These are phyloP conservation scores for Chascanopsetta lugubris DNA, from an alignment of 2,113 vertebrate species.

Conservation along the genomic window DNA sequence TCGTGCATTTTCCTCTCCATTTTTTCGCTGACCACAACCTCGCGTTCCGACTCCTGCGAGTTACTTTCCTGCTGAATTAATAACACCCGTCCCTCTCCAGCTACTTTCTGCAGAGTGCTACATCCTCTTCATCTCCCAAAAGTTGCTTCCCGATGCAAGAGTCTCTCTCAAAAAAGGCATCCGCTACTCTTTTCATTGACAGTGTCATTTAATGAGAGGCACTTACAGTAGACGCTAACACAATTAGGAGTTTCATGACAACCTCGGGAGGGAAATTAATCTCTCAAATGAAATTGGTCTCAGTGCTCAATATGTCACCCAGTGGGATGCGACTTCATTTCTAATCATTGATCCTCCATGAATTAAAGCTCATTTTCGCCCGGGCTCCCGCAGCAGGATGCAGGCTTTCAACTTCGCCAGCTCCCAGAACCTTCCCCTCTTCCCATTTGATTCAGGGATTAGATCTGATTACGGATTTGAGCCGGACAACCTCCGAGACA, in stretches of 20 bases:
- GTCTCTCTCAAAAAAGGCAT: conserved; percentile 51
- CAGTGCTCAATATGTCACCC: conserved; percentile 73
- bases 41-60: background rate
- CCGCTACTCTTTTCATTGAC: conserved; percentile 45
- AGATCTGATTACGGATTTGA: conserved; percentile 68
- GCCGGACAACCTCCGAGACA: conserved; percentile 58
- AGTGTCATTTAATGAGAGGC: conserved; percentile 73
- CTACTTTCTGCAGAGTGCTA: background rate
- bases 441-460: conserved; percentile 76
- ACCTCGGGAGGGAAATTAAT: conserved; percentile 82
- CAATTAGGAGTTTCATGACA: conserved; percentile 78
- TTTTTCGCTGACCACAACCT: conserved; percentile 3
- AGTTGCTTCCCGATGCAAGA: conserved; percentile 6
- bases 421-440: conserved; percentile 64
- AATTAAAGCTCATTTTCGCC: conserved; percentile 78
- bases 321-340: conserved; percentile 76
- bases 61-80: background rate
- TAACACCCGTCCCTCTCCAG: background rate
- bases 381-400: conserved; percentile 68
- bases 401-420: conserved; percentile 60
- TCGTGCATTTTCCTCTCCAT: background rate
- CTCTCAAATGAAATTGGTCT: conserved; percentile 78
- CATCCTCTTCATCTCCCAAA: conserved; percentile 8
- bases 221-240: conserved; percentile 73
- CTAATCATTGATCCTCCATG: conserved; percentile 74